Evolutionary conservation across 1,140 invertebrate species (phyloP), one percentile per base, ranked within the genome.

Genomic region (Leucophenga varia): DNA sequence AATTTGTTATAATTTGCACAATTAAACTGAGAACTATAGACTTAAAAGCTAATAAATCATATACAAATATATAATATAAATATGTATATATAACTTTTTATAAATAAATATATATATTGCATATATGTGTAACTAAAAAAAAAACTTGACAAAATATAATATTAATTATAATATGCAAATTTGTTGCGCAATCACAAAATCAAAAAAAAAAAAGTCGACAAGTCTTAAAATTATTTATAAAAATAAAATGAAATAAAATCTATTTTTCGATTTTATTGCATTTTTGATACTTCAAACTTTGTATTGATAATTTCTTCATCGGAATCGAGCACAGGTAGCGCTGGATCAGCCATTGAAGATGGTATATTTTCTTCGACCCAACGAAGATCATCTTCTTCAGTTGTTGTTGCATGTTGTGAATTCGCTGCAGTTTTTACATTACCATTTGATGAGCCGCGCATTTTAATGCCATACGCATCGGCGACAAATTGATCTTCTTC

Each of bases 331-430:
- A 92, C 82, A 1, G 90, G 90, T 18, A 93, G 76, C 10, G 89
- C 83, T 22, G 82, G 79, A 75, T 89, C 87, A 49, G 80, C 81
- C 46, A 88, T 76, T 41, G 87, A 85, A 17, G 86, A 79, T 21
- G 90, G 89, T 59, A 95, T 91, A 74, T 95, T 91, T 64, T 94
- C 91, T 74, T 94, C 91, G 1, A 95, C 86, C 92, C 91, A 95
- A 72, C 89, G 89, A 39, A 94, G 77, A 75, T 93, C 89, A 50
- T 92, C 90, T 57, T 93, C 91, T 17, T 80, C 75, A 12, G 79
- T 84, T 47, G 69, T 76, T 22, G 72, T 79, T 17, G 49, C 77
- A 58, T 56, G 77, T 52, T 52, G 61, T 49, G 60, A 55, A 34
- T 50, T 55, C 6, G 57, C 43, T 28, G 61, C 48, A 7, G 55